A percentile compares a stretch with the other conserved stretches of the same genome.
Evolutionary conservation across 2,797 vertebrate genomes (phyloP).

Genomic region (Cirrhinus mrigala): DNA sequence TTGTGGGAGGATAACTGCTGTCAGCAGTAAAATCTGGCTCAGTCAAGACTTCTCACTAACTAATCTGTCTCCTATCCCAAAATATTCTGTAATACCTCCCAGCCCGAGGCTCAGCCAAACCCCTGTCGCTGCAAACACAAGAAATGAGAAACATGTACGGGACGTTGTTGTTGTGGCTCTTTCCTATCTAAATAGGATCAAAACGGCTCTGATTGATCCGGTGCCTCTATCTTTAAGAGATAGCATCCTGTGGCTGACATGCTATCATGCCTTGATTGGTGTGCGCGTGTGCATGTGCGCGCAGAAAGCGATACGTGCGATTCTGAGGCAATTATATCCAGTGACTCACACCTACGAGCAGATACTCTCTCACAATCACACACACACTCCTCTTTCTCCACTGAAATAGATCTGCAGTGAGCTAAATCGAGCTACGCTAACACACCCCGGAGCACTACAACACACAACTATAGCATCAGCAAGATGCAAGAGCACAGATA

Average conservation of each 20-base stretch:
- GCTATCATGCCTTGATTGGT: slow-evolving; percentile 47
- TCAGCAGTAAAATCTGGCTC: slow-evolving; percentile 82
- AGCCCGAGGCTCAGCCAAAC: slow-evolving; percentile 65
- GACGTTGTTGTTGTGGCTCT: slow-evolving; percentile 28
- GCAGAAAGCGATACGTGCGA: neutral
- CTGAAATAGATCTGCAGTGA: slow-evolving; percentile 57
- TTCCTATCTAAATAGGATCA: slow-evolving; percentile 66
- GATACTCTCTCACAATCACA: slow-evolving; percentile 28
- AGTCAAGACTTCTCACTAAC: slow-evolving; percentile 75
- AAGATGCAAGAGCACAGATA: slow-evolving; percentile 24
- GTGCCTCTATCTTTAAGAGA: slow-evolving; percentile 53
- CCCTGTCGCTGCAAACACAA: slow-evolving; percentile 43
- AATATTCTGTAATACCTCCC: slow-evolving; percentile 81
- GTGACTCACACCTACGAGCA: slow-evolving; percentile 35
- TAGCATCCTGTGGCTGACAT: slow-evolving; percentile 56
- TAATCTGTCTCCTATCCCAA: slow-evolving; percentile 81
- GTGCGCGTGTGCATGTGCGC: slow-evolving; percentile 1
- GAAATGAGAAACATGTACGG: slow-evolving; percentile 31
- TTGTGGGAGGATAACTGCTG: slow-evolving; percentile 81
- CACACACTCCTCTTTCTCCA: slow-evolving; percentile 10
- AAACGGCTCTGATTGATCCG: slow-evolving; percentile 57
- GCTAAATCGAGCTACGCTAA: slow-evolving; percentile 60
- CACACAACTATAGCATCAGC: slow-evolving; percentile 36
- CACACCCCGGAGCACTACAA: slow-evolving; percentile 60
- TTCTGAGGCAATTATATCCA: slow-evolving; percentile 30